phyloP scores from a whole-genome alignment of 2,797 vertebrate genomes.

The Benthosema pterotum region DNA sequence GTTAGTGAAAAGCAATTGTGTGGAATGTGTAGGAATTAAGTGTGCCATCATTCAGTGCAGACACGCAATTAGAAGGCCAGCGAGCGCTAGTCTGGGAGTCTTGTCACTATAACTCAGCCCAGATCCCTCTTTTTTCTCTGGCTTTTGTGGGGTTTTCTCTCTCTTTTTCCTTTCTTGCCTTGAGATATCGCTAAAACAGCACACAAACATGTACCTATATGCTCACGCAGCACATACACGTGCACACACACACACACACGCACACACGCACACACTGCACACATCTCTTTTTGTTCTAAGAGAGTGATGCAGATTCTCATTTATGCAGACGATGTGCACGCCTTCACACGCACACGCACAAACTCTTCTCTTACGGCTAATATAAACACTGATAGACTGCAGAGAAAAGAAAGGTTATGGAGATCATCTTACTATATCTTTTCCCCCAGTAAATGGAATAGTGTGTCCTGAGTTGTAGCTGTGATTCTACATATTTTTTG shows the following conservation, averaged over 20 bases:
- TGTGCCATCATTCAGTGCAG: conserved; percentile 94
- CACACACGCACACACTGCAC: not conserved
- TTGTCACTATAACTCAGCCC: conserved; percentile 88
- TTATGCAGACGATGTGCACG: too few relatives aligned
- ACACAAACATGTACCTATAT: conserved; percentile 19
- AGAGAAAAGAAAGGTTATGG: too few relatives aligned
- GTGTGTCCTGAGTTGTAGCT: too few relatives aligned
- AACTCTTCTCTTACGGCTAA: too few relatives aligned
- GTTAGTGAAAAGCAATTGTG: conserved; percentile 92
- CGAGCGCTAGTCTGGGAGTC: conserved; percentile 80
- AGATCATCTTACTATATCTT: too few relatives aligned
- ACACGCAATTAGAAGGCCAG: conserved; percentile 95
- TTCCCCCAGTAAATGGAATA: too few relatives aligned
- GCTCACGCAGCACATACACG: conserved; percentile 9
- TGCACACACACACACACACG: conserved; percentile 3
- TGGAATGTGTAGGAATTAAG: conserved; percentile 96
- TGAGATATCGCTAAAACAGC: conserved; percentile 30
- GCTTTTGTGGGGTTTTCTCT: conserved; percentile 6
- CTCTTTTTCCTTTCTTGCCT: conserved; percentile 38
- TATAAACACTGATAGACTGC: too few relatives aligned
- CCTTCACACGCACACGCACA: too few relatives aligned
- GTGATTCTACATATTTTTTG: too few relatives aligned
- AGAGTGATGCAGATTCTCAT: too few relatives aligned
- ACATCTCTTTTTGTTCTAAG: too few relatives aligned
- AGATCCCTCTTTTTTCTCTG: conserved; percentile 21